Conservation (phyloP, 2,888 invertebrate genomes). For the Drosophila longiperda region DNA sequence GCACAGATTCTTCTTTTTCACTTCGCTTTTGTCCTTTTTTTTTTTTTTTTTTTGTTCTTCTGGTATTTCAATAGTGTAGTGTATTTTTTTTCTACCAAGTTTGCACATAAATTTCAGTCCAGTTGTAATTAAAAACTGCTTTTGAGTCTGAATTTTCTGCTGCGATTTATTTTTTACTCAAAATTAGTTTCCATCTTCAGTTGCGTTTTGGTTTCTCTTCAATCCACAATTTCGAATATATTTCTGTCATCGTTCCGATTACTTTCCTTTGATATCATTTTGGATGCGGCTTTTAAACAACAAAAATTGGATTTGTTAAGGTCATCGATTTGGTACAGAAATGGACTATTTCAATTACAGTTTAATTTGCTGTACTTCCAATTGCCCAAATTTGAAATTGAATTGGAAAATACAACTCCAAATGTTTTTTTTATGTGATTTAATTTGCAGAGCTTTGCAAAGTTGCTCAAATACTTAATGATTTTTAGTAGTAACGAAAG, state of each 20-base stretch:
- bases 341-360: not conserved
- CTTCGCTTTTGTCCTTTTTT: slow-evolving; percentile 11
- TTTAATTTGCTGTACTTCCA: not conserved
- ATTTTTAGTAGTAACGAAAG: not conserved
- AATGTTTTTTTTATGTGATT: not conserved
- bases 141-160: slow-evolving; percentile 52
- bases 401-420: not conserved
- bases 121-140: slow-evolving; percentile 80
- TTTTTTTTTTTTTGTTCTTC: slow-evolving; percentile 16
- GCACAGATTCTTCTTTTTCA: slow-evolving; percentile 59
- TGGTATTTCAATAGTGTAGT: slow-evolving; percentile 2
- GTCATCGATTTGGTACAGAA: slow-evolving; percentile 9
- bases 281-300: not conserved
- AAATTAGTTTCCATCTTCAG: slow-evolving; percentile 65
- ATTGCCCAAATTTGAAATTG: not conserved
- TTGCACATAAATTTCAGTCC: slow-evolving; percentile 75
- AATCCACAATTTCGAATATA: slow-evolving; percentile 33
- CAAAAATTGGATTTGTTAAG: not conserved
- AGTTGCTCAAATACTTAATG: not conserved
- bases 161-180: slow-evolving; percentile 61
- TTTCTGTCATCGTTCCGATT: not conserved
- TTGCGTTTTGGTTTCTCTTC: slow-evolving; percentile 25
- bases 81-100: slow-evolving; percentile 34
- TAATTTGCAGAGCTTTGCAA: not conserved
- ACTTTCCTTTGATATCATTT: slow-evolving; percentile 30